Evolutionary conservation across 1,140 invertebrate species (phyloP).

Genomic region (Thaumatotibia leucotreta): DNA sequence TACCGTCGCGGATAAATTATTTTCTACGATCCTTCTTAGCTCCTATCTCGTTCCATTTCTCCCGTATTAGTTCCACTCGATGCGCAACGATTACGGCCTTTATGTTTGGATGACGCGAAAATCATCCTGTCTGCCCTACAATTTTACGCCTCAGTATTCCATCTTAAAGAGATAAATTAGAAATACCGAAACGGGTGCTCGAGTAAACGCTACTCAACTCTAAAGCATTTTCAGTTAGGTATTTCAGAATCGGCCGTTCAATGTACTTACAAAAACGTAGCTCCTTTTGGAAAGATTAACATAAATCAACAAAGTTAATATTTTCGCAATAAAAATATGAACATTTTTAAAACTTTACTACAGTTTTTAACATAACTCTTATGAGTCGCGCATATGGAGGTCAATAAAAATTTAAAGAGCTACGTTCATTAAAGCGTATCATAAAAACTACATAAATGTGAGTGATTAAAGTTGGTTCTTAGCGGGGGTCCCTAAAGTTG

Average conservation of each 20-base stretch:
- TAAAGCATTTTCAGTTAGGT: conserved; percentile 4
- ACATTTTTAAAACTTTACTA: conserved; percentile 31
- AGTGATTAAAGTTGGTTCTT: conserved; percentile 62
- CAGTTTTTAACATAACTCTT: conserved; percentile 38
- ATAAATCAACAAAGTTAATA: conserved; percentile 2
- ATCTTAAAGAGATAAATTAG: conserved; percentile 45
- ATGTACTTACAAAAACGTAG: background rate
- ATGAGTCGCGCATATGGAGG: conserved; percentile 25
- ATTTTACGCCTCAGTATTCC: conserved; percentile 65
- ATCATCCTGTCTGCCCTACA: conserved; percentile 59
- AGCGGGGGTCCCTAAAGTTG: conserved; percentile 40
- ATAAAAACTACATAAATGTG: conserved; percentile 68
- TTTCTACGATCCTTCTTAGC: conserved; percentile 63
- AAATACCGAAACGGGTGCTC: conserved; percentile 18
- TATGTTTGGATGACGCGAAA: conserved; percentile 71
- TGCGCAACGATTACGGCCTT: conserved; percentile 72
- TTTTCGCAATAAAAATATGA: background rate
- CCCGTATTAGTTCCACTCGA: conserved; percentile 71
- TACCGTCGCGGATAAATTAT: conserved; percentile 51
- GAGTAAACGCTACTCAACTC: background rate
- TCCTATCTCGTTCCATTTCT: conserved; percentile 69
- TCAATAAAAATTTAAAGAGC: conserved; percentile 40
- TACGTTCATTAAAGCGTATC: conserved; percentile 54
- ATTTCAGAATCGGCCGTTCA: background rate
- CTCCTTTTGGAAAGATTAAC: background rate